Evolutionary conservation across 2,797 vertebrate species (phyloP).

Genomic region (Aselliscus stoliczkanus): DNA sequence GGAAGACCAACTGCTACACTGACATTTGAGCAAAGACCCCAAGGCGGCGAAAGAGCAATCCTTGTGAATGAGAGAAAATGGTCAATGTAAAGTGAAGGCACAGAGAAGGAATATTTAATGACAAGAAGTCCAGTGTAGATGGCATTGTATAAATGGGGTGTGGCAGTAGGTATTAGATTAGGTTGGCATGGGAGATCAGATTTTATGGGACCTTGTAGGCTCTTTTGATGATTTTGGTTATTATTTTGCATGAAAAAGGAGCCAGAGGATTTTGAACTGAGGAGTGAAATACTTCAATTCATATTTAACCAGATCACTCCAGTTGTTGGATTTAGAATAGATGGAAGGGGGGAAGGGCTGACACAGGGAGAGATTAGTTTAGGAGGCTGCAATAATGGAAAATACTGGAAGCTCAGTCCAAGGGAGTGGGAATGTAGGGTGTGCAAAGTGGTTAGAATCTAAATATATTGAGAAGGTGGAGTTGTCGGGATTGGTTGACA

Average conservation of each 20-base stretch:
- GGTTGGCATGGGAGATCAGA: neutral
- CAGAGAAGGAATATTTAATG: too few species aligned
- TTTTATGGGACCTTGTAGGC: neutral
- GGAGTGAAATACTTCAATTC: neutral
- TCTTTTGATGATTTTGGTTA: neutral
- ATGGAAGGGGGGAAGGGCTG: neutral
- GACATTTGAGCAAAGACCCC: neutral
- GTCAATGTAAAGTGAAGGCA: neutral
- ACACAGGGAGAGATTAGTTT: neutral
- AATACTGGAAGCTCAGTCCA: neutral
- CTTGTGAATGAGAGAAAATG: neutral
- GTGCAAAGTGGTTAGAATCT: neutral
- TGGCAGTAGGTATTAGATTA: fast-evolving
- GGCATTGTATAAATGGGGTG: neutral
- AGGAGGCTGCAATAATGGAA: neutral
- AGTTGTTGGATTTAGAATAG: neutral
- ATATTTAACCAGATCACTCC: neutral
- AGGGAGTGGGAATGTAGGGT: neutral
- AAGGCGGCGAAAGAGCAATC: neutral
- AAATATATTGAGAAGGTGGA: neutral
- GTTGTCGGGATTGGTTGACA: neutral
- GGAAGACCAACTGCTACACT: neutral
- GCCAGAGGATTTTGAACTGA: neutral
- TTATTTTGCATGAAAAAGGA: neutral
- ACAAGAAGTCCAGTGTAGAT: neutral